Evolutionary conservation across 2,888 invertebrate genomes (phyloP), one percentile per base, ranked within the genome.

Genomic region (Lathronympha strigana): DNA sequence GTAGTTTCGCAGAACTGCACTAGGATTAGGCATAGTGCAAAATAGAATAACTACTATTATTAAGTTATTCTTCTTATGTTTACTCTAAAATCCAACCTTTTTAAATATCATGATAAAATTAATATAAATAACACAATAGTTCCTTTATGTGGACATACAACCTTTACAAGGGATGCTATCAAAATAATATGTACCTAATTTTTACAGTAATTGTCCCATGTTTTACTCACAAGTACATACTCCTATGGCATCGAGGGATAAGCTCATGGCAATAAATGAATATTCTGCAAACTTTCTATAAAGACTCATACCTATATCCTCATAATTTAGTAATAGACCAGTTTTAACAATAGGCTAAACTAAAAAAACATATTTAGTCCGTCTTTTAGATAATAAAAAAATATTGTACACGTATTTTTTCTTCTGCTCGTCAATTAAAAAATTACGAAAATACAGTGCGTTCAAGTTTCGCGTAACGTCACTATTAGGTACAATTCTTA

Each of bases 141-240:
- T 86, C 88, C 80, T 80, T 86, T 87, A 88, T 75, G 75, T 87
- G 86, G 87, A 89, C 88, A 84, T 88, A 90, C 90, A 90, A 90
- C 90, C 89, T 90, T 90, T 81, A 80, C 82, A 90, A 88, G 88
- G 87, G 88, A 83, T 83, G 83, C 81, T 81, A 81, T 78, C 81
- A 77, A 77, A 47, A 43, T 62, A 60, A 36, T 62, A 60, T 61
- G 49, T 73, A 74, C 76, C 72, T 75, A 76, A 78, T 81, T 79
- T 78, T 79, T 78, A 81, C 76, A 81, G 76, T 76, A 81, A 76
- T 75, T 81, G 79, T 84, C 84, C 83, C 83, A 78, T 73, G 75
- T 72, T 73, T 64, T 60, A 45, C 36, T 40, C 60, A 61, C 36
- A 61, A 38, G 47, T 60, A 51, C 38, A 13, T 55, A 58, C 51